Evolutionary conservation across 92 coral and sea anemone species (phyloP).

Genomic region (Bergia sp.): DNA sequence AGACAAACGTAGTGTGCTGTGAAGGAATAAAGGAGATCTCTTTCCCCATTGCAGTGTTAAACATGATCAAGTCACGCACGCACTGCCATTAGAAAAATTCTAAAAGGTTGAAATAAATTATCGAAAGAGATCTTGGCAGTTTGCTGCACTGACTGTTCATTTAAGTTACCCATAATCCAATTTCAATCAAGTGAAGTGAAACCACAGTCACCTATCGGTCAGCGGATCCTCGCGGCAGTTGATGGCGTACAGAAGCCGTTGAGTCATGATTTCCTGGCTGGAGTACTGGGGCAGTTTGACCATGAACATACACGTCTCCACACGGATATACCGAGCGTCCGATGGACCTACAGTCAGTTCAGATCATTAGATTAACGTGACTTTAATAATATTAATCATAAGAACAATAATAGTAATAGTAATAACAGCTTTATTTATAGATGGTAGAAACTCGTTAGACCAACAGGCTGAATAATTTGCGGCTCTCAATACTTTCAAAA

Average conservation of each 20-base stretch:
- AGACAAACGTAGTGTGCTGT: not conserved
- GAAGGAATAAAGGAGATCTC: not conserved
- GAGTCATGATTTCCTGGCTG: conserved; percentile 87
- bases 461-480: too few relatives aligned
- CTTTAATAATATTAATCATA: not conserved
- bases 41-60: not conserved
- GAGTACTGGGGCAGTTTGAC: conserved; percentile 94
- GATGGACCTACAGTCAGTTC: conserved; percentile 72
- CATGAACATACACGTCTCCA: conserved; percentile 99
- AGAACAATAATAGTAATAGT: too few relatives aligned
- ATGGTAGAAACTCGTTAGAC: too few relatives aligned
- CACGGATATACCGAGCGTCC: conserved; percentile 95
- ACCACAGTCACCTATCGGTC: conserved; percentile 69
- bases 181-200: not conserved
- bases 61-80: not conserved
- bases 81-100: not conserved
- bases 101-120: not conserved
- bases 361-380: not conserved
- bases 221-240: conserved; percentile 99
- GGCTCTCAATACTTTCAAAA: too few relatives aligned
- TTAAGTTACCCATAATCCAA: not conserved
- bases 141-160: not conserved
- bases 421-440: too few relatives aligned
- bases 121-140: not conserved
- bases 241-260: conserved; percentile 88